phyloP scores from a whole-genome alignment of 2,888 invertebrate genomes.

The Escarpia spicata region DNA sequence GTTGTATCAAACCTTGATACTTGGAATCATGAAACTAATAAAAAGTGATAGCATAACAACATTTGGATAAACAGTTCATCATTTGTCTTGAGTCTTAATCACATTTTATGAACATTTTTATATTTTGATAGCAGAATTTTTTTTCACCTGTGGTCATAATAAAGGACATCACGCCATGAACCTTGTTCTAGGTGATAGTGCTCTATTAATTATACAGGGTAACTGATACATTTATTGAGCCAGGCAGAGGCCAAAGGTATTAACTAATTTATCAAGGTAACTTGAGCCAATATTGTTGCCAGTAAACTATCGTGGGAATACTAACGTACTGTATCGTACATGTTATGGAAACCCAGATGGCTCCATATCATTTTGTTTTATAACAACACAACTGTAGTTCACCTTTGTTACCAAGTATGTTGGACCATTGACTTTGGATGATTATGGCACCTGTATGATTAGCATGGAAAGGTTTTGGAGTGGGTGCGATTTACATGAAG shows the following conservation, averaged over 20 bases:
- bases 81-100: too few species aligned
- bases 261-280: constrained; percentile 9
- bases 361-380: neutral
- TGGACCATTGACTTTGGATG: neutral
- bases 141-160: neutral
- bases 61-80: too few species aligned
- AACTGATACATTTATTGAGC: neutral
- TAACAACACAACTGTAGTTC: neutral
- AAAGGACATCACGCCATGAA: neutral
- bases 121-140: neutral
- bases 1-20: too few species aligned
- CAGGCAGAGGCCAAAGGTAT: neutral
- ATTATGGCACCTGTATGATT: neutral
- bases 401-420: neutral
- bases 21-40: too few species aligned
- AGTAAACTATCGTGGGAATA: neutral
- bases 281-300: neutral
- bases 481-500: neutral
- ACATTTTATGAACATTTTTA: neutral
- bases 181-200: neutral
- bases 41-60: too few species aligned
- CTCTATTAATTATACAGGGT: neutral
- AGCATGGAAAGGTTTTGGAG: neutral
- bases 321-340: too few species aligned
- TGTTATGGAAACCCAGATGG: neutral